These are phyloP conservation scores for Uloborus plumipes DNA, from an alignment of 2,888 invertebrate genomes.

Conservation along the genomic window DNA sequence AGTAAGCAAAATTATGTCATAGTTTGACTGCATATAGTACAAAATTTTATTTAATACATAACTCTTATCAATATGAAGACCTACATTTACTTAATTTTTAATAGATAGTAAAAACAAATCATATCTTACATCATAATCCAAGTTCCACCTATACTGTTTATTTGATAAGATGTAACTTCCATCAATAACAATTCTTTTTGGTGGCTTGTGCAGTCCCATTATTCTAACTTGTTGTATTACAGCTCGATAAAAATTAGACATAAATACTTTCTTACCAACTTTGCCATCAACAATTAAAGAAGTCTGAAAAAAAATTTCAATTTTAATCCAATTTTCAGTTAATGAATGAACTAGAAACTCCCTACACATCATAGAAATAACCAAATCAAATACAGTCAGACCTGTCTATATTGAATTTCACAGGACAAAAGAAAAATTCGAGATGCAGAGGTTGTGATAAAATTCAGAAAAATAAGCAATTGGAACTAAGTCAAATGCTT, in stretches of 20 bases:
- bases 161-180: constrained; percentile 52
- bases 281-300: constrained; percentile 41
- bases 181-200: constrained; percentile 54
- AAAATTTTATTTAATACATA: no score
- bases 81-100: background rate
- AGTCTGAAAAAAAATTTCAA: constrained; percentile 25
- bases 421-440: no score
- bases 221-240: constrained; percentile 52
- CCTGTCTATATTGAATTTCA: no score
- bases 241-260: constrained; percentile 47
- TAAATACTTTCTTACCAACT: constrained; percentile 49
- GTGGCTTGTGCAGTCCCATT: constrained; percentile 51
- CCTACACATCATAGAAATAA: background rate
- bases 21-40: no score
- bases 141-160: constrained; percentile 57
- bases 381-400: no score
- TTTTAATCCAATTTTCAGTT: no score
- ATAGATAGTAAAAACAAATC: background rate
- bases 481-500: no score
- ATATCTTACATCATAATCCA: constrained; percentile 39
- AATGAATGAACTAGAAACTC: background rate
- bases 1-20: no score
- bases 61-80: background rate
- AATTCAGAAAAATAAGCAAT: no score
- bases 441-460: no score